Evolutionary conservation across 1,140 invertebrate species (phyloP).

Genomic region (Sinella curviseta): DNA sequence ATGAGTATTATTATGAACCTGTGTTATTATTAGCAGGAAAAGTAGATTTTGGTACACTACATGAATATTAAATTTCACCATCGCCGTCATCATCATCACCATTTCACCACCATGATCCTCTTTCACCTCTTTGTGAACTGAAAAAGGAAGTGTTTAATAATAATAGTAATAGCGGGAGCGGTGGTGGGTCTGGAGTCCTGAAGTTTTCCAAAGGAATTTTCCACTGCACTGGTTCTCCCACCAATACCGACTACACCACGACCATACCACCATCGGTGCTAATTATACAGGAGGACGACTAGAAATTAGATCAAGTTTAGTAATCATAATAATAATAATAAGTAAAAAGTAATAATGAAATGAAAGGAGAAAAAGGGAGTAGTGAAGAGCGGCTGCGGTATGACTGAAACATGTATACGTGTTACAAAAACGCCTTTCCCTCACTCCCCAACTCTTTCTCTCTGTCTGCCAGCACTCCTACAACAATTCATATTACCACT

Average conservation of each 20-base stretch:
- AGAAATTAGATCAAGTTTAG: neutral
- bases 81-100: neutral
- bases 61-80: slow-evolving; percentile 12
- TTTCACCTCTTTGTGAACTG: neutral
- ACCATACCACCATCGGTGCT: neutral
- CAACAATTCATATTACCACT: neutral
- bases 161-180: neutral
- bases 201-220: neutral
- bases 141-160: neutral
- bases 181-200: neutral
- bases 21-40: neutral
- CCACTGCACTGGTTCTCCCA: neutral
- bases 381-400: too few species aligned
- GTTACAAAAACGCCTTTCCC: neutral
- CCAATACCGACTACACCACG: neutral
- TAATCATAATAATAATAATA: neutral
- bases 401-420: neutral
- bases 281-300: neutral
- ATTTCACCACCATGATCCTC: neutral
- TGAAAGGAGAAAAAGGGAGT: neutral
- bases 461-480: neutral
- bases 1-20: neutral
- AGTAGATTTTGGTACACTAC: neutral
- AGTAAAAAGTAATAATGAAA: neutral
- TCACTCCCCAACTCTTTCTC: neutral